These are phyloP conservation scores for Syngnathus scovelli DNA, from an alignment of 2,113 vertebrate species.

Conservation along the genomic window DNA sequence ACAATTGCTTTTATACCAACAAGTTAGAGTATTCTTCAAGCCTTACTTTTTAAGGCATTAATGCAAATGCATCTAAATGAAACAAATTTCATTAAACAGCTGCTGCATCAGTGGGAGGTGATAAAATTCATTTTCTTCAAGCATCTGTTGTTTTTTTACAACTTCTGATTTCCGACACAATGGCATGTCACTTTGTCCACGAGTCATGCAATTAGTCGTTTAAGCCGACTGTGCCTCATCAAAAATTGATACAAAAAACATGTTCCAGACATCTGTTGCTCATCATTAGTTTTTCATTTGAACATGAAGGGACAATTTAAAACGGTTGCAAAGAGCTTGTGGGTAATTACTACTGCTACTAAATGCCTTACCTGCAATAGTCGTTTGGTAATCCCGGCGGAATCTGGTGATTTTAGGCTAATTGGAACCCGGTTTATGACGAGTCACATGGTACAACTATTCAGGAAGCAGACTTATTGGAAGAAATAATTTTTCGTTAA, in stretches of 20 bases:
- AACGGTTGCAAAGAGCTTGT: constrained; percentile 16
- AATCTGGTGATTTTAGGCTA: not conserved
- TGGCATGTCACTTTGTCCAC: not conserved
- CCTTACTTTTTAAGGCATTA: not conserved
- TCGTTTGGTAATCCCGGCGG: not conserved
- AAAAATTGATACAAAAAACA: constrained; percentile 24
- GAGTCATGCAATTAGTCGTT: constrained; percentile 11
- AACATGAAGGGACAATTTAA: constrained; percentile 37
- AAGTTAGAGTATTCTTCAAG: not conserved
- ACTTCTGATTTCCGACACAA: not conserved
- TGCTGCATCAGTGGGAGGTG: not conserved
- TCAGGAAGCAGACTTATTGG: no score
- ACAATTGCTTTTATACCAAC: not conserved
- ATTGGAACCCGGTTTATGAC: not conserved
- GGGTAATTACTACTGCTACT: constrained; percentile 14
- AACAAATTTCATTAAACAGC: not conserved
- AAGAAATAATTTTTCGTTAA: no score
- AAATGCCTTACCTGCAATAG: not conserved
- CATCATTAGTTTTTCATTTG: constrained; percentile 32
- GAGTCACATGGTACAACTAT: no score
- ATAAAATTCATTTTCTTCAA: not conserved
- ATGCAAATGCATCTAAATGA: not conserved
- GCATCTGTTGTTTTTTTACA: not conserved
- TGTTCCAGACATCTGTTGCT: constrained; percentile 18
- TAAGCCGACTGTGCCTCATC: not conserved